phyloP scores from a whole-genome alignment of 2,888 invertebrate genomes.

The Leptothorax acervorum region DNA sequence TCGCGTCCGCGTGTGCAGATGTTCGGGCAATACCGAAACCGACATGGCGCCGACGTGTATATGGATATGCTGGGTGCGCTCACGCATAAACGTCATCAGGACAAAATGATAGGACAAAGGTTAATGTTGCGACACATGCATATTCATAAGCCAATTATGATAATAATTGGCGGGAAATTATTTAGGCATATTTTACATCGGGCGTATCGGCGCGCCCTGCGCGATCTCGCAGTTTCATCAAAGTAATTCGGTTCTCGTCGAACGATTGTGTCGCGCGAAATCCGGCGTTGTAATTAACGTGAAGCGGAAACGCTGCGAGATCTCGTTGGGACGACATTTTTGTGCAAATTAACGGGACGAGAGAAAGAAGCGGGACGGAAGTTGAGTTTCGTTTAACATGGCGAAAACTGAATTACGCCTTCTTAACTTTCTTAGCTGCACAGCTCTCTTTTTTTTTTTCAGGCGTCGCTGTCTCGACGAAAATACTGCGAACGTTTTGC shows the following conservation, averaged over 20 bases:
- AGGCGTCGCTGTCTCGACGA: background rate
- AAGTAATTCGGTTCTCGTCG: slow-evolving; percentile 19
- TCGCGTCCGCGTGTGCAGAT: slow-evolving; percentile 30
- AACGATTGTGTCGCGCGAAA: slow-evolving; percentile 20
- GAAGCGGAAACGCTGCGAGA: slow-evolving; percentile 28
- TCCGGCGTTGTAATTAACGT: slow-evolving; percentile 38
- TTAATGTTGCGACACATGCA: slow-evolving; percentile 59
- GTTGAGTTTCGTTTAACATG: slow-evolving; percentile 17
- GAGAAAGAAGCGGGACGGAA: background rate
- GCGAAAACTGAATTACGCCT: slow-evolving; percentile 40
- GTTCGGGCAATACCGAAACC: slow-evolving; percentile 16
- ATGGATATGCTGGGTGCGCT: background rate
- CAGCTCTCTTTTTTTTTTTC: background rate
- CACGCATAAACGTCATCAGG: slow-evolving; percentile 40
- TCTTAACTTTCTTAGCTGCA: slow-evolving; percentile 26
- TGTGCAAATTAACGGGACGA: slow-evolving; percentile 22
- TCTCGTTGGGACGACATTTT: slow-evolving; percentile 21
- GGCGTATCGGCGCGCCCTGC: background rate
- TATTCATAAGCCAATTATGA: slow-evolving; percentile 68
- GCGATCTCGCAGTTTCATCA: background rate
- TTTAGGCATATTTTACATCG: slow-evolving; percentile 56
- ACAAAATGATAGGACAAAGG: slow-evolving; percentile 43
- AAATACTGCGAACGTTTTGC: background rate
- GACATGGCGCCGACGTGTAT: slow-evolving; percentile 39
- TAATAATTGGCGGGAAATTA: slow-evolving; percentile 65